Evolutionary conservation across 2,797 vertebrate species (phyloP), one percentile per base, ranked within the genome.

Genomic region (Tympanoctomys barrerae): DNA sequence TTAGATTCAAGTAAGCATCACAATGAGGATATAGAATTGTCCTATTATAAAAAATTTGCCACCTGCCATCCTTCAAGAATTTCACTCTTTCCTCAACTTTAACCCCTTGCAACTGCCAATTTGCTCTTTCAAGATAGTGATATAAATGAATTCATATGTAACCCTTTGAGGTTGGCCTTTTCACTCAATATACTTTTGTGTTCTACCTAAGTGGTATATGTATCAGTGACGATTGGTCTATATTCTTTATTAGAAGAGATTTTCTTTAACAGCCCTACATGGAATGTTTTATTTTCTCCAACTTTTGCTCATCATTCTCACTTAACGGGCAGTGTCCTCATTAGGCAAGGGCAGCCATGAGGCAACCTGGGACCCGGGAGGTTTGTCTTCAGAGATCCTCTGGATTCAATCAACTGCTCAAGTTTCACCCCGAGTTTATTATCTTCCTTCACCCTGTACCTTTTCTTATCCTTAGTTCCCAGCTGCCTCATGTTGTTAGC

Each of bases 381-480:
- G 73, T 28, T 89, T 87, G 42, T 64, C 81, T 89, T 75, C 54
- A 46, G 61, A 92, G 89, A 71, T 12, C 28, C 46, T 84, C 95
- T 92, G 89, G 87, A 84, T 96, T 92, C 64, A 36, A 36, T 90
- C 73, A 85, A 7, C 52, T 42, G 88, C 42, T 92, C 18, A 24
- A 70, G 73, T 91, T 85, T 95, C 66, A 79, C 66, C 42, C 33
- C 2, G 79, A 79, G 62, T 19, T 22, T n/a, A 39, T 31, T 33
- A 52, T n/a, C 68, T 73, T 82, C 68, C 54, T 82, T 82, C 24
- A 77, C 75, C 66, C 80, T 75, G 94, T 19, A 7, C 89, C 87
- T 86, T 82, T 94, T 91, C 90, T 89, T 64, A 88, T 54, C 6
- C 73, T 13, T 89, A 26, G 0, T 87, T 94, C 78, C 81, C 62